phyloP scores from a whole-genome alignment of 2,888 invertebrate genomes.

The Eristalis tenax region DNA sequence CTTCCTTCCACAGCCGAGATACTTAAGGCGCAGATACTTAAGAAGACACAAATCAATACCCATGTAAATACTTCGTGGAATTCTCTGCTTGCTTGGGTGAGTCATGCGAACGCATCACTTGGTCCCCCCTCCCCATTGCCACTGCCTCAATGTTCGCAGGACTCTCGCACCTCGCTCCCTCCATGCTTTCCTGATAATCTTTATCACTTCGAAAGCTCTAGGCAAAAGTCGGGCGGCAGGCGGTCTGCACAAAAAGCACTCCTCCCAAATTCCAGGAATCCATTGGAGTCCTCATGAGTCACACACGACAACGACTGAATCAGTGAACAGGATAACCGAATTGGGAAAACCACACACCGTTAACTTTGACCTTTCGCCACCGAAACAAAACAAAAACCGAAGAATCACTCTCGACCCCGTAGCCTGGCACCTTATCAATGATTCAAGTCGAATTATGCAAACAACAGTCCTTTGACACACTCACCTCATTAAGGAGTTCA shows the following conservation, averaged over 20 bases:
- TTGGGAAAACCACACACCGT: slow-evolving; percentile 51
- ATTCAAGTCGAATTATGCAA: slow-evolving; percentile 42
- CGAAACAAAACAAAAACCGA: neutral
- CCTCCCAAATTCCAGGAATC: slow-evolving; percentile 40
- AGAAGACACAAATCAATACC: slow-evolving; percentile 4
- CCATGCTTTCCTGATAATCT: slow-evolving; percentile 16
- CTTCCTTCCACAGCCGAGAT: neutral
- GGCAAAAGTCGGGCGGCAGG: neutral
- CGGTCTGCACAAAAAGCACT: slow-evolving; percentile 23
- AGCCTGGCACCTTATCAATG: slow-evolving; percentile 25
- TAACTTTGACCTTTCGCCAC: slow-evolving; percentile 54
- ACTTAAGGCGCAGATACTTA: neutral
- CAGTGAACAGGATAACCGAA: slow-evolving; percentile 19
- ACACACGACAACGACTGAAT: neutral
- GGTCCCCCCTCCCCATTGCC: too few species aligned
- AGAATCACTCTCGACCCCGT: neutral
- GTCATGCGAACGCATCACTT: slow-evolving; percentile 22
- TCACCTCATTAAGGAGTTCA: slow-evolving; percentile 74
- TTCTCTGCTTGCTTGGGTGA: slow-evolving; percentile 15
- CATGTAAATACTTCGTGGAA: slow-evolving; percentile 1
- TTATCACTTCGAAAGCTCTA: slow-evolving; percentile 34
- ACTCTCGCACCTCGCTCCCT: neutral
- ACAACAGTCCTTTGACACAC: slow-evolving; percentile 10
- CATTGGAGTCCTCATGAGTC: slow-evolving; percentile 35
- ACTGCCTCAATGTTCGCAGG: too few species aligned